These are phyloP conservation scores for Drepana arcuata DNA, from an alignment of 1,140 invertebrate species.

Conservation along the genomic window DNA sequence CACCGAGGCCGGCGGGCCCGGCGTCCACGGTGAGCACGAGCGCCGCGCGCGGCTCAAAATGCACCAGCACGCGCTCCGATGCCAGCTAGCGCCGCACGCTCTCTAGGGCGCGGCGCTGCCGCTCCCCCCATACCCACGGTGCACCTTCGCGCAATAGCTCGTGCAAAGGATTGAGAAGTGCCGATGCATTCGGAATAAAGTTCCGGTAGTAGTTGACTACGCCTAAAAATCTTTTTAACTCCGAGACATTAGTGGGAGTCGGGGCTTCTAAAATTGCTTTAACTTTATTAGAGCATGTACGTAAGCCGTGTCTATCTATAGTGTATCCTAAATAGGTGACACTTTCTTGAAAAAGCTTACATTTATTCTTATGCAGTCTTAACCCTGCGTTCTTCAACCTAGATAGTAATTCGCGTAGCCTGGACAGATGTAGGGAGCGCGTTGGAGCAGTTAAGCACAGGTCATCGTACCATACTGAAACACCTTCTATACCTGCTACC, in stretches of 20 bases:
- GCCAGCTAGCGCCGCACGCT: neutral
- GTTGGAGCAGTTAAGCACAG: slow-evolving; percentile 4
- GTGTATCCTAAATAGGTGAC: slow-evolving; percentile 1
- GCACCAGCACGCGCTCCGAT: neutral
- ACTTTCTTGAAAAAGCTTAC: slow-evolving; percentile 1
- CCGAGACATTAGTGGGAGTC: neutral
- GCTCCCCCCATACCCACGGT: neutral
- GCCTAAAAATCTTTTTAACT: neutral
- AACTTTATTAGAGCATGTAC: neutral
- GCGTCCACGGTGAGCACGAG: neutral
- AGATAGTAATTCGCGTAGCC: neutral
- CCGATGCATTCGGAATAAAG: neutral
- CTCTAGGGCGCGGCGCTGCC: neutral
- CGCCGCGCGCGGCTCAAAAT: neutral
- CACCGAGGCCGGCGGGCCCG: neutral
- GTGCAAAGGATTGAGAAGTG: neutral
- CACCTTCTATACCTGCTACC: neutral
- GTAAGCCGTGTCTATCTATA: neutral
- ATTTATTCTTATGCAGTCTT: slow-evolving; percentile 3
- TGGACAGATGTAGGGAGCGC: neutral
- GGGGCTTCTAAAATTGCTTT: neutral
- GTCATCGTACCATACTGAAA: slow-evolving; percentile 4
- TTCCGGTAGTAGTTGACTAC: neutral
- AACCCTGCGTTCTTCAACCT: slow-evolving; percentile 4
- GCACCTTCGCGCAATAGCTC: neutral